phyloP scores from a whole-genome alignment of 2,113 vertebrate genomes.

The Petaurus breviceps region DNA sequence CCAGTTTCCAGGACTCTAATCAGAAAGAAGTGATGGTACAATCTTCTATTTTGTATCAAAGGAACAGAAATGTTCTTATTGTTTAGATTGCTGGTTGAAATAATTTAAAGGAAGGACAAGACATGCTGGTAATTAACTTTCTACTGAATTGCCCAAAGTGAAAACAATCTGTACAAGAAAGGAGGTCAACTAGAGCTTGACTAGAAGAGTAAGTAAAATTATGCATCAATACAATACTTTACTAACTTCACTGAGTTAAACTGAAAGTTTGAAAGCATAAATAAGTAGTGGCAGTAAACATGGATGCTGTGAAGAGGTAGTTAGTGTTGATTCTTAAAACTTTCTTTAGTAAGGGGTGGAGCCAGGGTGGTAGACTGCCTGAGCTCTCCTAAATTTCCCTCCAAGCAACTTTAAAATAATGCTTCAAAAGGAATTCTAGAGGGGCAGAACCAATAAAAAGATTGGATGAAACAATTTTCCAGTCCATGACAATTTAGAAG shows the following conservation, averaged over 20 bases:
- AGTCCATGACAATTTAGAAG: no score
- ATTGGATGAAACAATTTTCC: no score
- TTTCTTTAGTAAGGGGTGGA: background rate
- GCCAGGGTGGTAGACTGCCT: no score
- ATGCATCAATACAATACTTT: constrained; percentile 2
- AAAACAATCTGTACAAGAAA: constrained; percentile 29
- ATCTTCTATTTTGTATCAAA: constrained; percentile 42
- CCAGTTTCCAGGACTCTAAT: background rate
- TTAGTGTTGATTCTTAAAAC: background rate
- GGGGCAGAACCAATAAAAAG: no score
- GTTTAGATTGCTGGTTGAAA: constrained; percentile 48
- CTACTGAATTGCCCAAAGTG: constrained; percentile 51
- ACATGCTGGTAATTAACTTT: constrained; percentile 59
- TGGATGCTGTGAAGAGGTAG: background rate
- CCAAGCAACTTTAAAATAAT: no score
- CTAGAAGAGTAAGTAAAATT: constrained; percentile 34
- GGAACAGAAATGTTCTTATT: constrained; percentile 6
- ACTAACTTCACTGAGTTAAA: constrained; percentile 15
- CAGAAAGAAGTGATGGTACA: background rate
- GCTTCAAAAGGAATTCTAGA: no score
- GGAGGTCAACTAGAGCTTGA: background rate
- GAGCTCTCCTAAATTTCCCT: no score
- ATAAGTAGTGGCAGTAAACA: background rate
- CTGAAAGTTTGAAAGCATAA: constrained; percentile 14
- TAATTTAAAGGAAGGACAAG: constrained; percentile 61